Percentiles rank a stretch among this genome's conserved stretches.
Evolutionary conservation across 2,888 invertebrate species (phyloP).

Genomic region (Drosophila demipolita): DNA sequence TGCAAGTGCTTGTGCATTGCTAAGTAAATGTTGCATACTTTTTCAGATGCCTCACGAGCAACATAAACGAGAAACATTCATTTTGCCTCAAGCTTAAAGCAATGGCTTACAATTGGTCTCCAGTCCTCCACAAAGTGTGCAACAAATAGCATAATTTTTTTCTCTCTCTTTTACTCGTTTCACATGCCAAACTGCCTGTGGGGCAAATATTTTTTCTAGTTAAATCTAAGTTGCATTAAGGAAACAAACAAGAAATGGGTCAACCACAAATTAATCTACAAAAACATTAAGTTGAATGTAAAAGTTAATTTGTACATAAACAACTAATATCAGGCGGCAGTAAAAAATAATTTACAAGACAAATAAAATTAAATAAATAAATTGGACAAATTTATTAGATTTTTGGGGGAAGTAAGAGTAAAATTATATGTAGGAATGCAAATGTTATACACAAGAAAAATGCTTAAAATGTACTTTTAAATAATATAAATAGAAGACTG

Average conservation of each 20-base stretch:
- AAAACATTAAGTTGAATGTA: neutral
- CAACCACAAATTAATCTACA: neutral
- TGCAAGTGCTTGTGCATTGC: conserved; percentile 14
- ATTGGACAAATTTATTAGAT: neutral
- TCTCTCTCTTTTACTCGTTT: conserved; percentile 2
- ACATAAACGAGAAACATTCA: conserved; percentile 43
- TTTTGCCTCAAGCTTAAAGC: conserved; percentile 44
- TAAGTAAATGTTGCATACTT: conserved; percentile 59
- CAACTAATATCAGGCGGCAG: neutral
- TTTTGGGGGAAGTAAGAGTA: neutral
- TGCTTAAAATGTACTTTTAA: neutral
- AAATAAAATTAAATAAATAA: neutral
- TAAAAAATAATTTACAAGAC: neutral
- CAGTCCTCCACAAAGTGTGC: conserved; percentile 10
- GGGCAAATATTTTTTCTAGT: conserved; percentile 1
- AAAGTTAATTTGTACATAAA: neutral
- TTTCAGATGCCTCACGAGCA: conserved; percentile 23
- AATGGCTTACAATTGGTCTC: conserved; percentile 45
- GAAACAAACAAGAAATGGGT: neutral
- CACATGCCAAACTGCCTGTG: conserved; percentile 9
- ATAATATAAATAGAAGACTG: neutral
- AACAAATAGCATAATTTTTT: conserved; percentile 6
- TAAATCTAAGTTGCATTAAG: conserved; percentile 21
- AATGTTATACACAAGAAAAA: neutral
- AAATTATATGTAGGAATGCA: neutral